Conservation (phyloP, 2,113 vertebrate genomes). For the Pachypanchax playfairii region DNA sequence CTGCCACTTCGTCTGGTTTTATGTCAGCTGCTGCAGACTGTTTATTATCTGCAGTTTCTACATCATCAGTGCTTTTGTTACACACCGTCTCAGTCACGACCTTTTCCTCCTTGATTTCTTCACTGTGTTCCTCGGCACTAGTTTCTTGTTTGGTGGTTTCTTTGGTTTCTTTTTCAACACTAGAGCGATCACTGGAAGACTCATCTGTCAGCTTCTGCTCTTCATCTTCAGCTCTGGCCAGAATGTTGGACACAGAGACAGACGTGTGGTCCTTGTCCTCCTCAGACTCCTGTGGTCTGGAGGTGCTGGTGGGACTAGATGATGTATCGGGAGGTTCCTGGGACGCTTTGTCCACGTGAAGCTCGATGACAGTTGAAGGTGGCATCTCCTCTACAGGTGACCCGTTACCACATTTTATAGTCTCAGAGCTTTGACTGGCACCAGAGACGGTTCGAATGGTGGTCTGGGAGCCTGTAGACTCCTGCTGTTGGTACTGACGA, state of each 20-base stretch:
- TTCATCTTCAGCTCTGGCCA: constrained; percentile 58
- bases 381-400: constrained; percentile 59
- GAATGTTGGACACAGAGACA: constrained; percentile 74
- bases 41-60: not conserved
- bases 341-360: constrained; percentile 57
- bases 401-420: constrained; percentile 58
- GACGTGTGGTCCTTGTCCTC: constrained; percentile 38
- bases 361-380: constrained; percentile 77
- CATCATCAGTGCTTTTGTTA: not conserved
- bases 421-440: constrained; percentile 72
- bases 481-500: constrained; percentile 86
- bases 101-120: constrained; percentile 23
- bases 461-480: constrained; percentile 69
- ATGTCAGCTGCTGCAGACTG: not conserved
- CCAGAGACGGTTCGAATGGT: constrained; percentile 81
- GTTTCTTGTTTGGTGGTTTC: not conserved
- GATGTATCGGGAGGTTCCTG: constrained; percentile 30
- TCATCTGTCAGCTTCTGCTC: constrained; percentile 22
- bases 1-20: not conserved
- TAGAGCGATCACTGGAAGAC: constrained; percentile 2
- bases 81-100: constrained; percentile 2
- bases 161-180: constrained; percentile 47
- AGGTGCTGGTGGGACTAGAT: constrained; percentile 32
- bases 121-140: constrained; percentile 8
- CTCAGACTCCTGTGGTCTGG: constrained; percentile 29